Evolutionary conservation across 2,797 vertebrate species (phyloP).

Genomic region (Gymnothorax javanicus): DNA sequence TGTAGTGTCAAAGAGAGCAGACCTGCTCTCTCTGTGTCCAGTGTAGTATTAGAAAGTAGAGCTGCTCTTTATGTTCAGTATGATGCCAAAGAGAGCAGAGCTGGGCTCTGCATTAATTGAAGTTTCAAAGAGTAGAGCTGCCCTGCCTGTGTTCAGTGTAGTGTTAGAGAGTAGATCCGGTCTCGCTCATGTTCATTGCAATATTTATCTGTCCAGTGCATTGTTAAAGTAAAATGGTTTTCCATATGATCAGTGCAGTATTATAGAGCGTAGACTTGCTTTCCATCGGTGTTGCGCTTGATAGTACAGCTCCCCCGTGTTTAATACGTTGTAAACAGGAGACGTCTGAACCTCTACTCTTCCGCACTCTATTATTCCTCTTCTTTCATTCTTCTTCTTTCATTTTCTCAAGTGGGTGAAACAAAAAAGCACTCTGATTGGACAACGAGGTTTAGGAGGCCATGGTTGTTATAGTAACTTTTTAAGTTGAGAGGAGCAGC

Average conservation of each 20-base stretch:
- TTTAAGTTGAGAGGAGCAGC: constrained; percentile 51
- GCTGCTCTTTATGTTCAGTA: background rate
- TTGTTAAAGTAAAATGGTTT: background rate
- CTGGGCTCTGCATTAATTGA: background rate
- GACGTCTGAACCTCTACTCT: background rate
- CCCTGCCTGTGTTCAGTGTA: background rate
- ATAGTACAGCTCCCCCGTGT: background rate
- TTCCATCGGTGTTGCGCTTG: background rate
- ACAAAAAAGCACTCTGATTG: constrained; percentile 73
- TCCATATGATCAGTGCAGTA: background rate
- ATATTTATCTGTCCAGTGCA: background rate
- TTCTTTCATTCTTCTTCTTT: constrained; percentile 36
- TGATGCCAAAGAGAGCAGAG: background rate
- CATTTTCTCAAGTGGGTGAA: constrained; percentile 43
- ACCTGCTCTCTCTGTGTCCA: background rate
- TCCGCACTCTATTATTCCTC: background rate
- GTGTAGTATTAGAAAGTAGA: background rate
- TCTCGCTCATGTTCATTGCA: too few species aligned
- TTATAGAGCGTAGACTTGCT: background rate
- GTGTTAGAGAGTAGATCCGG: too few species aligned
- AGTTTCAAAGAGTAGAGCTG: background rate
- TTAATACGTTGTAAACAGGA: background rate
- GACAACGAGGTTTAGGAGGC: constrained; percentile 68
- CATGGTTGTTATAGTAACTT: constrained; percentile 76
- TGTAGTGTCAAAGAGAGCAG: background rate